phyloP scores from a whole-genome alignment of 2,797 vertebrate species.

The Pempheris klunzingeri region DNA sequence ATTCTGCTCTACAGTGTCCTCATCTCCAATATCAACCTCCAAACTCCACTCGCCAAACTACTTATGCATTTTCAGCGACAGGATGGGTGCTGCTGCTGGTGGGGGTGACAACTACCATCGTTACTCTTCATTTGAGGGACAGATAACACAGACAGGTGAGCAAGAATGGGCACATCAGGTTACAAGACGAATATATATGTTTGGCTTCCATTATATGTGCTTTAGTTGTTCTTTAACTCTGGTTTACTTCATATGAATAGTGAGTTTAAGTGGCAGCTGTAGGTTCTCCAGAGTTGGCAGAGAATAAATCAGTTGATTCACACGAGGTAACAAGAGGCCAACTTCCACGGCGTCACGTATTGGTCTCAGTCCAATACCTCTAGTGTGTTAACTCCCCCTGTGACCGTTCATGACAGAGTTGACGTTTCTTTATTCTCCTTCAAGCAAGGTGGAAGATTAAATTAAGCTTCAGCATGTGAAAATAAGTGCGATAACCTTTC shows the following conservation, averaged over 20 bases:
- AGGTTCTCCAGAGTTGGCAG: background rate
- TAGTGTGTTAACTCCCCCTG: background rate
- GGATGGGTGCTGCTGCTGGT: background rate
- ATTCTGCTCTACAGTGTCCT: conserved; percentile 5
- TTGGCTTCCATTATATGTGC: no score
- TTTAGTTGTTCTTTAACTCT: background rate
- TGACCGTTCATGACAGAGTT: no score
- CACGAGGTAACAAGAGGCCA: background rate
- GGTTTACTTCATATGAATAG: background rate
- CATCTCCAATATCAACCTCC: conserved; percentile 20
- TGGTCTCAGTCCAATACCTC: background rate
- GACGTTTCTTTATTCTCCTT: background rate
- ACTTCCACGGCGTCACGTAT: background rate
- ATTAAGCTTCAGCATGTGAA: background rate
- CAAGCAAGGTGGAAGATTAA: background rate
- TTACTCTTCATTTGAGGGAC: background rate
- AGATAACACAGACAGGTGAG: conserved; percentile 1
- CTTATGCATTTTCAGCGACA: conserved; percentile 22
- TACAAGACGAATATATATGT: background rate
- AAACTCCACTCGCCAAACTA: background rate
- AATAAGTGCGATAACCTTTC: background rate
- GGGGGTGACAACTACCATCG: conserved; percentile 3
- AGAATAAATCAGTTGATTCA: conserved; percentile 9
- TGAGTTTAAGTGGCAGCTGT: background rate
- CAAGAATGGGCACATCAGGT: background rate